phyloP scores from a whole-genome alignment of 2,797 vertebrate genomes.

The Ctenochaetus hawaiiensis region DNA sequence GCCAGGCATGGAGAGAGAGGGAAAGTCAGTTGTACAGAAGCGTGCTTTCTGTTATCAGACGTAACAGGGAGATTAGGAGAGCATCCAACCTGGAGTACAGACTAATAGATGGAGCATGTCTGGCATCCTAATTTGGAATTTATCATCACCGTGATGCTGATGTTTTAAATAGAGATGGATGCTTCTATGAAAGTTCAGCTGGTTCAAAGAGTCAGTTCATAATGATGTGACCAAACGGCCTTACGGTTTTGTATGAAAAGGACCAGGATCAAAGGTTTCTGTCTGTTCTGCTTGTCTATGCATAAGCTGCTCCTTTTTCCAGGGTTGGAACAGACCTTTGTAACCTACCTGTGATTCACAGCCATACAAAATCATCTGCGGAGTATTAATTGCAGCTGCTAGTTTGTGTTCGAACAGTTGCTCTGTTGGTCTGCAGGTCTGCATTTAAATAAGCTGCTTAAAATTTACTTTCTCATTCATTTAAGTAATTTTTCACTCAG shows the following conservation, averaged over 20 bases:
- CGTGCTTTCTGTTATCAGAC: slow-evolving; percentile 39
- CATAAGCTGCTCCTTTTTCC: slow-evolving; percentile 37
- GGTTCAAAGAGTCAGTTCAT: slow-evolving; percentile 30
- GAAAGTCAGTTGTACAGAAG: slow-evolving; percentile 21
- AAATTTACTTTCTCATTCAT: not conserved
- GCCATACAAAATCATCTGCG: slow-evolving; percentile 22
- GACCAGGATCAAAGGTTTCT: slow-evolving; percentile 41
- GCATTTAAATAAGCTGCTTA: slow-evolving; percentile 2
- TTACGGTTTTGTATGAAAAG: slow-evolving; percentile 26
- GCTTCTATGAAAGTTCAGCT: not conserved
- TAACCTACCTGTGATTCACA: slow-evolving; percentile 40
- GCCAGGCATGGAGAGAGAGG: slow-evolving; percentile 34
- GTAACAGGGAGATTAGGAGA: slow-evolving; percentile 42
- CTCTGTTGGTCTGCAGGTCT: not conserved
- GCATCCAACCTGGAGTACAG: slow-evolving; percentile 26
- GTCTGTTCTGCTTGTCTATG: slow-evolving; percentile 29
- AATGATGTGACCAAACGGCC: slow-evolving; percentile 17
- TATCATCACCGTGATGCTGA: not conserved
- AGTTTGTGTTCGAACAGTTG: slow-evolving; percentile 31
- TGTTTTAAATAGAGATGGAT: not conserved
- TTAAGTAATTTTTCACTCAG: too few species aligned
- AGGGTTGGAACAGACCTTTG: slow-evolving; percentile 49
- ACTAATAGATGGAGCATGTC: slow-evolving; percentile 38
- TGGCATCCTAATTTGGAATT: slow-evolving; percentile 34
- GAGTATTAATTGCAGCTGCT: slow-evolving; percentile 35